These are phyloP conservation scores for Platichthys stellatus DNA, from an alignment of 2,113 vertebrate genomes.

Conservation along the genomic window DNA sequence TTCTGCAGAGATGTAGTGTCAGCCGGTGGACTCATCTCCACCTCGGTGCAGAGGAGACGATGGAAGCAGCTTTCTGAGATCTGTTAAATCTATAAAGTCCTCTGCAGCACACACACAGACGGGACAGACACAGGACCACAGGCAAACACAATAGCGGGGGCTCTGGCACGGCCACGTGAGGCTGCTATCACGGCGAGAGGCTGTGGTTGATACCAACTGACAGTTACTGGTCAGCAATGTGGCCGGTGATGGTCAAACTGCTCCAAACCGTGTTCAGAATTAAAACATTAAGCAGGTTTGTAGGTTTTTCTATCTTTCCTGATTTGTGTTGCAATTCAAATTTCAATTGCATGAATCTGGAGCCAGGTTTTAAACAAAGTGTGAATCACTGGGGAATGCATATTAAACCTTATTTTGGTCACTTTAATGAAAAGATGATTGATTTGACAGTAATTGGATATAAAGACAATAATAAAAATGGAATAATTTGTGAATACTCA, in stretches of 20 bases:
- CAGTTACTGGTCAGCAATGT: slow-evolving; percentile 20
- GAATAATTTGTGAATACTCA: slow-evolving; percentile 17
- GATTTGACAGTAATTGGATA: neutral
- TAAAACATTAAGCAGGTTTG: neutral
- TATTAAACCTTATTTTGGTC: too few species aligned
- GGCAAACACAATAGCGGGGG: neutral
- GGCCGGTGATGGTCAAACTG: neutral
- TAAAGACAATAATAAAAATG: slow-evolving; percentile 5
- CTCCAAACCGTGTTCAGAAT: neutral
- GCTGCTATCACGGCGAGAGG: slow-evolving; percentile 27
- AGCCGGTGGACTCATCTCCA: neutral
- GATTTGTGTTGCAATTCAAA: too few species aligned
- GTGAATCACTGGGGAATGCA: too few species aligned
- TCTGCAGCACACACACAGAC: slow-evolving; percentile 29
- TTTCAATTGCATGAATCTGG: too few species aligned
- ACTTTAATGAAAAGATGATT: too few species aligned
- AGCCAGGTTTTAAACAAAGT: too few species aligned
- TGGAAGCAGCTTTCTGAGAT: neutral
- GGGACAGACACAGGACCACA: slow-evolving; percentile 20
- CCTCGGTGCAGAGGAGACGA: slow-evolving; percentile 8
- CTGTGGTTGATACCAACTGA: slow-evolving; percentile 38
- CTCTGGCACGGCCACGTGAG: neutral
- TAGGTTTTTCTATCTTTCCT: neutral
- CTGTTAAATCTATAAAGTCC: slow-evolving; percentile 1
- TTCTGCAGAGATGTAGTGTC: slow-evolving; percentile 26